Percentiles rank a stretch among this genome's conserved stretches.
Conservation (phyloP, 1,140 invertebrate genomes). For the Caerostris extrusa region DNA sequence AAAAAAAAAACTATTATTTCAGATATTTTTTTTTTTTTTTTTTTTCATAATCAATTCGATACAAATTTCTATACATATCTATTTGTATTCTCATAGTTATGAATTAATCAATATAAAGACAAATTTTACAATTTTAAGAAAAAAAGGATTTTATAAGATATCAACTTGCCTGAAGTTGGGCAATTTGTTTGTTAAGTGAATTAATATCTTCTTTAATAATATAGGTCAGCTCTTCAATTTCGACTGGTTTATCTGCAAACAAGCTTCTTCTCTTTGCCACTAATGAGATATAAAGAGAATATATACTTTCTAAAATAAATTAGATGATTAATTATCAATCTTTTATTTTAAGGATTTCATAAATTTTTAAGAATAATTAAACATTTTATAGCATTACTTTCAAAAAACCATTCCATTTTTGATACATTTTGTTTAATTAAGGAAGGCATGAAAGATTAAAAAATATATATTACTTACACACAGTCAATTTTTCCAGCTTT, state of each 20-base stretch:
- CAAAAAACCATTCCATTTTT: no score
- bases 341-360: not conserved
- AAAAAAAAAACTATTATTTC: no score
- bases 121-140: not conserved
- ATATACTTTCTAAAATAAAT: not conserved
- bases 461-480: conserved; percentile 88
- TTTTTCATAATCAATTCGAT: no score
- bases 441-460: no score
- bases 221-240: conserved; percentile 98
- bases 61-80: no score
- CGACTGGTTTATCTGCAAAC: conserved; percentile 96
- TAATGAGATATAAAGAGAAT: conserved; percentile 81
- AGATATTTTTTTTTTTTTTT: no score
- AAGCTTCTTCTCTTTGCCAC: conserved; percentile 98
- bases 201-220: conserved; percentile 98
- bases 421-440: no score
- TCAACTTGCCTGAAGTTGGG: conserved; percentile 83
- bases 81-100: no score
- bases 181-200: conserved; percentile 97
- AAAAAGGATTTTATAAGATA: no score
- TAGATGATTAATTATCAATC: not conserved
- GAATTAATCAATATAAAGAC: not conserved
- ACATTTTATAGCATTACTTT: no score
- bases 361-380: no score
- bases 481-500: conserved; percentile 97